A percentile compares a stretch with the other conserved stretches of the same genome.
These are phyloP conservation scores for Cybosia mesomella DNA, from an alignment of 2,888 invertebrate species.

Conservation along the genomic window DNA sequence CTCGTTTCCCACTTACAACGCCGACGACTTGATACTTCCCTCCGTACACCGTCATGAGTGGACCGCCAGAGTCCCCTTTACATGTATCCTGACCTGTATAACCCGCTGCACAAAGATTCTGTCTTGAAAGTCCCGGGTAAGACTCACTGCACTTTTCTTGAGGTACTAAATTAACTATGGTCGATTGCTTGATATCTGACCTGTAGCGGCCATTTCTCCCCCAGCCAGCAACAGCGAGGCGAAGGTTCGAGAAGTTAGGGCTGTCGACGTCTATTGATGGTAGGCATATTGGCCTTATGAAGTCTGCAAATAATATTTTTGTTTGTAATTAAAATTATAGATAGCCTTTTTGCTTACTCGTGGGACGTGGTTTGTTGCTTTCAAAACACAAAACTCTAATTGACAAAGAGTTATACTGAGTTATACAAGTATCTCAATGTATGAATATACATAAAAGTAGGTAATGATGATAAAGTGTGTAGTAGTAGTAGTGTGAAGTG, in stretches of 20 bases:
- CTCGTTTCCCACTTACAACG: slow-evolving; percentile 79
- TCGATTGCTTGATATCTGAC: slow-evolving; percentile 76
- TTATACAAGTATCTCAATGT: no score
- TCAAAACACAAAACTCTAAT: background rate
- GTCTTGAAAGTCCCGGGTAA: slow-evolving; percentile 66
- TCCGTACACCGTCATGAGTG: slow-evolving; percentile 75
- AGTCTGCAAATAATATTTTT: slow-evolving; percentile 64
- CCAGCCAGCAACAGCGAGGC: slow-evolving; percentile 78
- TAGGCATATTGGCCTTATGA: slow-evolving; percentile 78
- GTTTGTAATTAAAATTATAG: background rate
- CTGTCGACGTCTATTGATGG: slow-evolving; percentile 74
- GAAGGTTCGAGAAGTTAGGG: slow-evolving; percentile 67
- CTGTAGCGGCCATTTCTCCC: slow-evolving; percentile 72
- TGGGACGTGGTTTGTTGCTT: background rate
- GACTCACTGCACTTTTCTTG: slow-evolving; percentile 66
- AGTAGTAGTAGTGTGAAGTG: no score
- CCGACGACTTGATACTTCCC: slow-evolving; percentile 76
- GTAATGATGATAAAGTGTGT: no score
- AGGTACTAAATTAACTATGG: slow-evolving; percentile 73
- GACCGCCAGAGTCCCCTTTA: slow-evolving; percentile 82
- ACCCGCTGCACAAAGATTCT: slow-evolving; percentile 78
- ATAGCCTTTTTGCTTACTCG: background rate
- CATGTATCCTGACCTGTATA: slow-evolving; percentile 79
- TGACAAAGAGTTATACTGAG: no score
- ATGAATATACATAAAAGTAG: no score